phyloP scores from a whole-genome alignment of 2,888 invertebrate species.

The Sinelater perroti region DNA sequence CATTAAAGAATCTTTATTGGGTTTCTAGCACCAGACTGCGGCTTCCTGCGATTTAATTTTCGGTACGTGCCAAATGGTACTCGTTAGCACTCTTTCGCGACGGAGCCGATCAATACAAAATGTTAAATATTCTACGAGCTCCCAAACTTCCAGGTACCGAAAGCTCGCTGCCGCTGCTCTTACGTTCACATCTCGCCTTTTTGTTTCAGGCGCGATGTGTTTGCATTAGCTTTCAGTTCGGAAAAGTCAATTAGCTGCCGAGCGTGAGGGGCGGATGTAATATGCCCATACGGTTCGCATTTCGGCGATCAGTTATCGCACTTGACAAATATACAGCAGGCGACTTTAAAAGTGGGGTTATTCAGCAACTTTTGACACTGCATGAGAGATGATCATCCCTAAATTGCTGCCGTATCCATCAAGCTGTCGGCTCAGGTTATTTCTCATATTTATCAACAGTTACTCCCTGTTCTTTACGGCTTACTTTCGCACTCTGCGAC shows the following conservation, averaged over 20 bases:
- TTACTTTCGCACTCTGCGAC: not conserved
- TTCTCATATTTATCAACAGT: conserved; percentile 41
- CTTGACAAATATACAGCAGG: conserved; percentile 10
- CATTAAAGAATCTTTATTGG: conserved; percentile 22
- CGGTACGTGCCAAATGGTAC: conserved; percentile 16
- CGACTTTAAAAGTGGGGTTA: conserved; percentile 15
- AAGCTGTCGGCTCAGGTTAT: conserved; percentile 34
- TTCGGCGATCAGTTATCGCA: conserved; percentile 8
- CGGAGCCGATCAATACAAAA: conserved; percentile 5
- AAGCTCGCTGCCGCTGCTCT: conserved; percentile 7
- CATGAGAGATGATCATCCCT: conserved; percentile 31
- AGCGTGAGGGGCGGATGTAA: not conserved
- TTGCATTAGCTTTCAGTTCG: not conserved
- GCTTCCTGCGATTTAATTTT: conserved; percentile 15
- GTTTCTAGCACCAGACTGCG: conserved; percentile 11
- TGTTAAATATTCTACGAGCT: conserved; percentile 18
- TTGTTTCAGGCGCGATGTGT: not conserved
- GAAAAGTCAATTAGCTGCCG: not conserved
- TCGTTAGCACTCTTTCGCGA: conserved; percentile 12
- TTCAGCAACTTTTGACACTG: conserved; percentile 22
- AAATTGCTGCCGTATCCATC: conserved; percentile 37
- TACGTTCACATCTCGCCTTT: not conserved
- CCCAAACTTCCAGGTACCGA: conserved; percentile 5
- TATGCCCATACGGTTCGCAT: not conserved
- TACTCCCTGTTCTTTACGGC: conserved; percentile 12